Evolutionary conservation across 2,113 vertebrate species (phyloP).

Genomic region (Calonectris borealis): DNA sequence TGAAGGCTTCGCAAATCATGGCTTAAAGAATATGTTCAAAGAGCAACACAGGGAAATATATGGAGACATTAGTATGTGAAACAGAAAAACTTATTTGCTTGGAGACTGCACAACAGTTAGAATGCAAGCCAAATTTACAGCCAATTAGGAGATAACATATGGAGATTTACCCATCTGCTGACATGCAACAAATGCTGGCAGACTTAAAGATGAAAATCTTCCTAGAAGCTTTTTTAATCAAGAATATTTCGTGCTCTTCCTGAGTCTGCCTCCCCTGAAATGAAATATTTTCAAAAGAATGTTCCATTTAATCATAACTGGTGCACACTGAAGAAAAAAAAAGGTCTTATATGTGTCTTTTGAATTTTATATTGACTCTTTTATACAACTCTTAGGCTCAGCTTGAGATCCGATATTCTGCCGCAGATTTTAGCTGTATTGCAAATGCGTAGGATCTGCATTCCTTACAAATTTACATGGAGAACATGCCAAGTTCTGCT

Average conservation of each 20-base stretch:
- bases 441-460: background rate
- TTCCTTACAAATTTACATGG: background rate
- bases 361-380: background rate
- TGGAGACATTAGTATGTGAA: background rate
- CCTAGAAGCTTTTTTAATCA: background rate
- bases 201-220: background rate
- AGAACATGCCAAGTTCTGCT: background rate
- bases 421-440: background rate
- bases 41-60: background rate
- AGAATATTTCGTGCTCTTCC: background rate
- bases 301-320: background rate
- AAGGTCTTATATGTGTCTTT: background rate
- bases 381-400: background rate
- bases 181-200: background rate
- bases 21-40: background rate
- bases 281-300: background rate
- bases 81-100: background rate
- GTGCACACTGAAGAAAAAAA: background rate
- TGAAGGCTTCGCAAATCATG: background rate
- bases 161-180: background rate
- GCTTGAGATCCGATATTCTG: background rate
- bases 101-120: background rate
- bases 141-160: background rate
- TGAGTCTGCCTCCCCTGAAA: background rate
- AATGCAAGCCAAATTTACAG: background rate